Evolutionary conservation across 2,888 invertebrate genomes (phyloP).

Genomic region (Scaptodrosophila latifasciaeformis): DNA sequence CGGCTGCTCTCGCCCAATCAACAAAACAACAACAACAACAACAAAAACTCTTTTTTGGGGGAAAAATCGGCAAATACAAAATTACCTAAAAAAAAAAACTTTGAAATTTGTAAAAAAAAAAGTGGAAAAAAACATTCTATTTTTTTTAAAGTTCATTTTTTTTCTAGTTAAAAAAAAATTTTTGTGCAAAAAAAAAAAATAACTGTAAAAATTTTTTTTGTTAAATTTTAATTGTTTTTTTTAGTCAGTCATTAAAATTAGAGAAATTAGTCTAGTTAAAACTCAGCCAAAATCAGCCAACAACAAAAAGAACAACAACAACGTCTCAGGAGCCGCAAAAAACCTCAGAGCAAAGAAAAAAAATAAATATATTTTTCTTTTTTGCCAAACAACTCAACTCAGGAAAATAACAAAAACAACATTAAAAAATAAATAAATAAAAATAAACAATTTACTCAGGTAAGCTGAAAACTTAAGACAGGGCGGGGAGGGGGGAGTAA

Average conservation of each 20-base stretch:
- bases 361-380: background rate
- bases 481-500: no score
- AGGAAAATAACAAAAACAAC: background rate
- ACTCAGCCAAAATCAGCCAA: slow-evolving; percentile 1
- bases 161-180: no score
- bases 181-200: background rate
- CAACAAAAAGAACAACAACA: slow-evolving; percentile 2
- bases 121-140: slow-evolving; percentile 11
- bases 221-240: background rate
- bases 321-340: background rate
- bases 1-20: slow-evolving; percentile 31
- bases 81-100: slow-evolving; percentile 2
- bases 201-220: background rate
- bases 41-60: slow-evolving; percentile 6
- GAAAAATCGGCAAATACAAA: background rate
- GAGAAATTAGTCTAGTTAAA: no score
- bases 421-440: no score
- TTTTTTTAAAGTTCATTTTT: slow-evolving; percentile 12
- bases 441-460: no score
- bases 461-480: no score
- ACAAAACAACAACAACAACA: slow-evolving; percentile 4
- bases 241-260: slow-evolving; percentile 1
- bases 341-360: no score
- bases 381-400: no score
- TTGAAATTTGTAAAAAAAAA: background rate